Evolutionary conservation across 2,888 invertebrate genomes (phyloP).

Genomic region (Aethes cnicana): DNA sequence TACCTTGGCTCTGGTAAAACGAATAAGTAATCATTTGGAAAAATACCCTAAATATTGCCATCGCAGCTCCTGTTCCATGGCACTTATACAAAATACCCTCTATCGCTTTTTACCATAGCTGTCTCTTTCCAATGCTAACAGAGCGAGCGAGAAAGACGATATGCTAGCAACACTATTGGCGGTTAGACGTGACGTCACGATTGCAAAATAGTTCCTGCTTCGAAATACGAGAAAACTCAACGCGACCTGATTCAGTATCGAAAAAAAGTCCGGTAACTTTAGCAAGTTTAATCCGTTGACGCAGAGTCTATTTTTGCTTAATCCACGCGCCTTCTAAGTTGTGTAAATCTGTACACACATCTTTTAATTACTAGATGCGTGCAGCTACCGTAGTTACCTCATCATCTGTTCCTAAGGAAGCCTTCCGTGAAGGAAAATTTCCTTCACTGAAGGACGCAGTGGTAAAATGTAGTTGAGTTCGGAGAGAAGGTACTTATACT

Average conservation of each 20-base stretch:
- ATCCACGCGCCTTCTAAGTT: too few species aligned
- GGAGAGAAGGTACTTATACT: too few species aligned
- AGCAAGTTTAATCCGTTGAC: not conserved
- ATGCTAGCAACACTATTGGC: too few species aligned
- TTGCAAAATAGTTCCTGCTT: not conserved
- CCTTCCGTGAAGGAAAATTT: too few species aligned
- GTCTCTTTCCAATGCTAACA: constrained; percentile 2
- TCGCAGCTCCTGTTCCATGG: not conserved
- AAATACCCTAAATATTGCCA: not conserved
- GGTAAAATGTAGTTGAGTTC: too few species aligned
- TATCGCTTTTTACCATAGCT: not conserved
- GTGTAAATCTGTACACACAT: too few species aligned
- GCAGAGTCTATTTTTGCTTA: too few species aligned
- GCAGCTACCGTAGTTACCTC: too few species aligned
- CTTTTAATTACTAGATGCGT: too few species aligned
- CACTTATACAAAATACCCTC: not conserved
- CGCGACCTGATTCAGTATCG: not conserved
- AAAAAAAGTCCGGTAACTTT: not conserved
- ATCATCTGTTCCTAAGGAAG: too few species aligned
- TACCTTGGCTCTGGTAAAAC: not conserved
- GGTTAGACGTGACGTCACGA: not conserved
- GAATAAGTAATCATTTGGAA: not conserved
- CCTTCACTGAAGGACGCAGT: too few species aligned
- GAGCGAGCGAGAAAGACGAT: not conserved
- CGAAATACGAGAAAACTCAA: not conserved